phyloP scores from a whole-genome alignment of 2,797 vertebrate species.

The Sorex maritimensis region DNA sequence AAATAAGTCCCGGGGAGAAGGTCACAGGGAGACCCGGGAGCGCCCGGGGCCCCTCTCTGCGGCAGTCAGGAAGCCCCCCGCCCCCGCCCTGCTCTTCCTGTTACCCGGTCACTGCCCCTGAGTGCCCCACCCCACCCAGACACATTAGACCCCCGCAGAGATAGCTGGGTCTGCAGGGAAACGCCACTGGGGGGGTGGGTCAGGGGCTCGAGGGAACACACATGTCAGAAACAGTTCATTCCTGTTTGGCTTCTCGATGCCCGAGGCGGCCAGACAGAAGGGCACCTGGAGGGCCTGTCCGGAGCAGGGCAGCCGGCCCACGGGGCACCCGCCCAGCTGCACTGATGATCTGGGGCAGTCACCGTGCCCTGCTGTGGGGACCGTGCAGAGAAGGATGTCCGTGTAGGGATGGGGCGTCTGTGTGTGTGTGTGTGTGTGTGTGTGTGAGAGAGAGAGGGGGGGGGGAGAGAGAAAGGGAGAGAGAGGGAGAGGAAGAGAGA shows the following conservation, averaged over 20 bases:
- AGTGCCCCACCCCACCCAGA: no score
- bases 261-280: neutral
- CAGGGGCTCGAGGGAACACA: neutral
- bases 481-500: no score
- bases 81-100: no score
- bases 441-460: no score
- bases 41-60: neutral
- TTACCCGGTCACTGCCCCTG: no score
- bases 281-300: neutral
- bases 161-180: neutral
- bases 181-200: neutral
- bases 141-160: no score
- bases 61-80: neutral
- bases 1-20: conserved; percentile 75
- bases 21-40: neutral
- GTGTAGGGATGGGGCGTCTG: no score
- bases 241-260: neutral
- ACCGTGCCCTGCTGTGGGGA: neutral
- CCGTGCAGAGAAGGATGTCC: neutral
- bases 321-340: neutral
- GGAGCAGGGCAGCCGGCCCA: no score
- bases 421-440: no score
- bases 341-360: no score
- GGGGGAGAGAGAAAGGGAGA: no score
- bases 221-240: conserved; percentile 24